A percentile compares a stretch with the other conserved stretches of the same genome.
phyloP scores from a whole-genome alignment of 2,113 vertebrate species.

The Notothenia coriiceps region DNA sequence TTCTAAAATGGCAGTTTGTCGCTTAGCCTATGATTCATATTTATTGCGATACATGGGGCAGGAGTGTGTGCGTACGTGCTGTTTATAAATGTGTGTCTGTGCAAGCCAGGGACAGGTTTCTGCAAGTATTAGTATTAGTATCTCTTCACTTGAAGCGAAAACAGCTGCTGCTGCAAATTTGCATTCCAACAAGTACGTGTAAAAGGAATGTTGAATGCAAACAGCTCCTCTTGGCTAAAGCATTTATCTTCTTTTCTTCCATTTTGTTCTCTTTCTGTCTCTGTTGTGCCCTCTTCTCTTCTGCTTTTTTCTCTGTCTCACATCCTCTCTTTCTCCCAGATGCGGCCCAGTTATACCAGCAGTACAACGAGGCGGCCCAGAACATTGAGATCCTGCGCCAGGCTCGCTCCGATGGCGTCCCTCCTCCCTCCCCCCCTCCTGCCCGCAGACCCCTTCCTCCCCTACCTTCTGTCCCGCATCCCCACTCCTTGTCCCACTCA shows the following conservation, averaged over 20 bases:
- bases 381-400: slow-evolving; percentile 95
- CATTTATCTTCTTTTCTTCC: slow-evolving; percentile 32
- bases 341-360: slow-evolving; percentile 92
- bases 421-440: slow-evolving; percentile 76
- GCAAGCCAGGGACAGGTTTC: slow-evolving; percentile 75
- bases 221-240: slow-evolving; percentile 40
- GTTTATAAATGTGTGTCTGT: slow-evolving; percentile 22
- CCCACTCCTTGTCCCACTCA: slow-evolving; percentile 73
- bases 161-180: slow-evolving; percentile 67
- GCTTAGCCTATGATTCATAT: slow-evolving; percentile 4
- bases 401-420: slow-evolving; percentile 85
- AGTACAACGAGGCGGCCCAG: slow-evolving; percentile 92
- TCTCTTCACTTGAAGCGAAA: slow-evolving; percentile 48
- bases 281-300: background rate
- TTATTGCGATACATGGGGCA: slow-evolving; percentile 33
- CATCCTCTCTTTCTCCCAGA: slow-evolving; percentile 73
- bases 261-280: slow-evolving; percentile 17
- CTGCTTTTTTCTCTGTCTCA: background rate
- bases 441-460: slow-evolving; percentile 87
- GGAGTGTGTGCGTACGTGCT: slow-evolving; percentile 11
- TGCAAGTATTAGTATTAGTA: slow-evolving; percentile 73
- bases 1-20: slow-evolving; percentile 25
- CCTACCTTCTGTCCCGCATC: slow-evolving; percentile 60
- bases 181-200: slow-evolving; percentile 65
- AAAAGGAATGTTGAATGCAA: slow-evolving; percentile 64